Conservation (phyloP, 1,140 invertebrate species). For the Lutraria rhynchaena region DNA sequence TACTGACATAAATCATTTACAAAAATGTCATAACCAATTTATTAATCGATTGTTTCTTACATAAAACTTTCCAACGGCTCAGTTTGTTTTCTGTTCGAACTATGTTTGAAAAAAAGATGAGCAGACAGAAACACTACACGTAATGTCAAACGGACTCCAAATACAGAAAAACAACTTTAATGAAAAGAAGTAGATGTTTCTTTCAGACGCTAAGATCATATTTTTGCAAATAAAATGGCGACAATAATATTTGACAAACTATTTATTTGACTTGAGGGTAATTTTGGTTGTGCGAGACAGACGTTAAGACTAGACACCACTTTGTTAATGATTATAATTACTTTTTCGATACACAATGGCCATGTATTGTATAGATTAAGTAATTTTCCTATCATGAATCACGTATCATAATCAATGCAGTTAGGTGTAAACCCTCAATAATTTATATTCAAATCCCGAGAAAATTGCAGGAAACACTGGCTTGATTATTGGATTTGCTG, state of each 20-base stretch:
- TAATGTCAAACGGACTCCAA: too few relatives aligned
- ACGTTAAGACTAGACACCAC: constrained; percentile 24
- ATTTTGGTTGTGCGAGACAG: constrained; percentile 1
- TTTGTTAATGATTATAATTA: constrained; percentile 40
- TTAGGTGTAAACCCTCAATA: constrained; percentile 13
- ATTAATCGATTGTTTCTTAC: too few relatives aligned
- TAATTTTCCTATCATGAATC: constrained; percentile 17
- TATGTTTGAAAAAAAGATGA: too few relatives aligned
- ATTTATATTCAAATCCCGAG: constrained; percentile 32
- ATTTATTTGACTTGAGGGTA: constrained; percentile 16
- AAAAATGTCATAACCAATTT: too few relatives aligned
- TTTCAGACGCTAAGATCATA: constrained; percentile 3
- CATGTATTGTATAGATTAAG: constrained; percentile 25
- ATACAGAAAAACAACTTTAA: too few relatives aligned
- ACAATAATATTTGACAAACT: constrained; percentile 15
- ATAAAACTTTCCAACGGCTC: too few relatives aligned
- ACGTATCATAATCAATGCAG: constrained; percentile 6
- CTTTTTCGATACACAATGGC: constrained; percentile 25
- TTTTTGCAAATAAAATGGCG: not conserved
- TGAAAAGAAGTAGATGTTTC: not conserved
- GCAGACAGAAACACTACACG: too few relatives aligned
- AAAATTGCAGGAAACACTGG: constrained; percentile 24
- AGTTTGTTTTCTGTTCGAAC: too few relatives aligned
- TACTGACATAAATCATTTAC: too few relatives aligned
- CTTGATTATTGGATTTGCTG: constrained; percentile 32